These are phyloP conservation scores for Monopterus albus DNA, from an alignment of 2,113 vertebrate species.

Conservation along the genomic window DNA sequence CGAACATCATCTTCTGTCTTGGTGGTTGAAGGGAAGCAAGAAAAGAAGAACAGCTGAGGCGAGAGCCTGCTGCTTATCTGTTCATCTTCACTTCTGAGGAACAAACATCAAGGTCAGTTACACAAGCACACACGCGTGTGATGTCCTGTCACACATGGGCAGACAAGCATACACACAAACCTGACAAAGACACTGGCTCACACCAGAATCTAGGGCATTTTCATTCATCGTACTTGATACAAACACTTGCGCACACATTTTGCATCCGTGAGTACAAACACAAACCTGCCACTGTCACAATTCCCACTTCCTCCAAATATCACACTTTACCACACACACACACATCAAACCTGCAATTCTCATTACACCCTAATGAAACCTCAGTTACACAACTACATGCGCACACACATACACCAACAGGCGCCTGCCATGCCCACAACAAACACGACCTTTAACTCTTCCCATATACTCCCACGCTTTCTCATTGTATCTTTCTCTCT, in stretches of 20 bases:
- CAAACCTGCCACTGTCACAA: neutral
- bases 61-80: constrained; percentile 26
- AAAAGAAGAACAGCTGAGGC: constrained; percentile 25
- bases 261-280: too few relatives aligned
- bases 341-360: neutral
- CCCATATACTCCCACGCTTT: constrained; percentile 16
- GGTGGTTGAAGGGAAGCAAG: constrained; percentile 56
- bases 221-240: neutral
- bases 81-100: constrained; percentile 42
- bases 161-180: neutral
- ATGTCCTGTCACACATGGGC: constrained; percentile 7
- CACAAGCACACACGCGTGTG: constrained; percentile 11
- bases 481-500: neutral
- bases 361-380: neutral
- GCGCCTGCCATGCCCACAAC: constrained; percentile 2
- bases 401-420: neutral
- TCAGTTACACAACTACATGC: neutral
- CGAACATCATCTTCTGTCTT: constrained; percentile 14
- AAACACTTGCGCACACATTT: too few relatives aligned
- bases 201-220: constrained; percentile 3
- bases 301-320: neutral
- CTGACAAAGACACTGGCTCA: neutral
- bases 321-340: neutral
- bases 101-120: constrained; percentile 57
- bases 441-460: constrained; percentile 46